Base-by-base conservation (phyloP, 2,888 invertebrate species). In the Branchellion lobata region DNA sequence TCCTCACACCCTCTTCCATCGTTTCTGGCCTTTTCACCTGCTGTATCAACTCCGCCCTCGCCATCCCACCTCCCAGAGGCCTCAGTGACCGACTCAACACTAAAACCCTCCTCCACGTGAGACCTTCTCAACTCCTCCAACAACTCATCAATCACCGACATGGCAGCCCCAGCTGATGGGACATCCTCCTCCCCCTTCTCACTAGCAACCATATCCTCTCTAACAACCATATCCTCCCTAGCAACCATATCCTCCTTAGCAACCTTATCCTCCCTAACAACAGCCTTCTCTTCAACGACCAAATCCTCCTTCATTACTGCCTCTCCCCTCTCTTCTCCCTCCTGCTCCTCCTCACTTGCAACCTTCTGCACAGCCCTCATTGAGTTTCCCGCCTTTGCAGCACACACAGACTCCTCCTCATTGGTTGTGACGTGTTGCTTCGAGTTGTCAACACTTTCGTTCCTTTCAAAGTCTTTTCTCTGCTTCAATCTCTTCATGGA, bases 81-180 rank as follows among this genome's bases (percentile, higher is more conserved):
- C n/a, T n/a, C n/a, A n/a, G n/a, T n/a, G n/a, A n/a, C n/a, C n/a
- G n/a, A n/a, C n/a, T n/a, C n/a, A n/a, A n/a, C n/a, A n/a, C n/a
- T n/a, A n/a, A n/a, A n/a, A n/a, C n/a, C n/a, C n/a, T n/a, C n/a
- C n/a, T 36, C 71, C n/a, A 24, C 1, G 29, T 73, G 34, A 27
- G 34, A 51, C 73, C 27, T 73, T 34, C 72, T 51, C 57, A 79
- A 34, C 29, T 79, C 65, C 34, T 57, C 61, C 27, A 72, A 61
- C 29, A 57, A 31, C 40, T 79, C 74, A 53, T 74, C 74, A 33
- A 79, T 79, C 33, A 77, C 77, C 5, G 77, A 77, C 61, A 77
- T 61, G n/a, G 40, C 75, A 24, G 40, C 11, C n/a, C 33, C 53
- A 27, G 53, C 53, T 53, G 51, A 31, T 31, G 33, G 34, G n/a